phyloP scores from a whole-genome alignment of 2,113 vertebrate genomes.

The Xyrauchen texanus region DNA sequence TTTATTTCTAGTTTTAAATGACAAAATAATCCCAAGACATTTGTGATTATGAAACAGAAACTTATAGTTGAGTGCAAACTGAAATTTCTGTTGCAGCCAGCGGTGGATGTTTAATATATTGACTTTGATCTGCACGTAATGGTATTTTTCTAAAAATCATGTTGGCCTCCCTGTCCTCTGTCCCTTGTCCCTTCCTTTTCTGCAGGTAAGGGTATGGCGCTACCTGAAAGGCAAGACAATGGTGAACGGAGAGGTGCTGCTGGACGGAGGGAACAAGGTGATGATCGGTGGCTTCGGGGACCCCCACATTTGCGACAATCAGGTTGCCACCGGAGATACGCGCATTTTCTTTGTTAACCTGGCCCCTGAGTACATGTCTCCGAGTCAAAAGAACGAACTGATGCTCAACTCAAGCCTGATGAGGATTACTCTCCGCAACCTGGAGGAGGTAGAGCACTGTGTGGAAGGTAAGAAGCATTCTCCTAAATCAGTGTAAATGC shows the following conservation, averaged over 20 bases:
- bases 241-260: conserved; percentile 84
- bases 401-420: conserved; percentile 98
- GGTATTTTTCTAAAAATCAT: conserved; percentile 18
- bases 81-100: too few species aligned
- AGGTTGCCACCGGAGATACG: conserved; percentile 93
- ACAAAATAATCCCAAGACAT: too few species aligned
- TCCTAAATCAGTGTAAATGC: too few species aligned
- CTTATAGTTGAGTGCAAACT: too few species aligned
- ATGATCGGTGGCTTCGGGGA: conserved; percentile 95
- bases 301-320: conserved; percentile 94
- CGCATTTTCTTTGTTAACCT: conserved; percentile 97
- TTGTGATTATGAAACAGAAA: too few species aligned
- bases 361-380: conserved; percentile 80
- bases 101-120: too few species aligned
- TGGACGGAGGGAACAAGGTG: conserved; percentile 94
- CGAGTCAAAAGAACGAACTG: conserved; percentile 89
- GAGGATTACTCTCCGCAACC: conserved; percentile 95
- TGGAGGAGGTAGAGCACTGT: conserved; percentile 95
- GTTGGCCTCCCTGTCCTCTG: conserved; percentile 1
- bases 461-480: conserved; percentile 85
- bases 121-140: conserved; percentile 3
- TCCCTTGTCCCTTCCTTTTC: background rate
- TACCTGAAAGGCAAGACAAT: conserved; percentile 89
- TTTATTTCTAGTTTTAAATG: too few species aligned
- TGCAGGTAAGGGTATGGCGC: conserved; percentile 92